A percentile compares a stretch with the other conserved stretches of the same genome.
phyloP scores from a whole-genome alignment of 30 jellyfish, hydroid and myxozoan species.

The Catostylus mosaicus region DNA sequence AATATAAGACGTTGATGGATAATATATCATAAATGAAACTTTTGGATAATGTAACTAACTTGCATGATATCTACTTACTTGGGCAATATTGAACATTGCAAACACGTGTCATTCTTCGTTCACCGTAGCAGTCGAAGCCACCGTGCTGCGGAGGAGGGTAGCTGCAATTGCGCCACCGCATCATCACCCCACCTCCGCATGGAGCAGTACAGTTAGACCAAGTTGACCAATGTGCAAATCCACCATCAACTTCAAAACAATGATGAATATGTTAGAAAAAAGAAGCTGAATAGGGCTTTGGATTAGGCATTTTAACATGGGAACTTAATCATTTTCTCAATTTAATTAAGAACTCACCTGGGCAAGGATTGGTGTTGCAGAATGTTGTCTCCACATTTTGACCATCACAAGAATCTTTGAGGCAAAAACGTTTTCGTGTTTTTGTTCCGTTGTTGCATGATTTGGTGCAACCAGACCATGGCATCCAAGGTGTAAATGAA shows the following conservation, averaged over 20 bases:
- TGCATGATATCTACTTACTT: too few relatives aligned
- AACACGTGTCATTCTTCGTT: background rate
- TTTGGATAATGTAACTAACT: too few relatives aligned
- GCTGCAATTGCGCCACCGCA: constrained; percentile 10
- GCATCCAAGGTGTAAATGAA: constrained; percentile 43
- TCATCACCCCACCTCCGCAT: constrained; percentile 57
- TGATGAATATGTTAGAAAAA: too few relatives aligned
- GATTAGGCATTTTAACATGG: too few relatives aligned
- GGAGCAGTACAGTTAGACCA: constrained; percentile 43
- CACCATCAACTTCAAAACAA: constrained; percentile 69
- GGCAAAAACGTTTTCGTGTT: constrained; percentile 27
- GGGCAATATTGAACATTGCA: constrained; percentile 45
- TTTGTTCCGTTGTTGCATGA: constrained; percentile 58
- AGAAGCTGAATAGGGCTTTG: too few relatives aligned
- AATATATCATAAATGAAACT: too few relatives aligned
- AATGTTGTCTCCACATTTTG: background rate
- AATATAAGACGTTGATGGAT: too few relatives aligned
- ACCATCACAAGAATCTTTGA: constrained; percentile 26
- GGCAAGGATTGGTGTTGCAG: constrained; percentile 52
- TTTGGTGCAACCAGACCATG: constrained; percentile 57
- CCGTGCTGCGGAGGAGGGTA: constrained; percentile 47
- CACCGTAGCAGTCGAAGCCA: constrained; percentile 54
- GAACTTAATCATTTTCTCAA: too few relatives aligned
- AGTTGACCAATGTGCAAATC: constrained; percentile 37
- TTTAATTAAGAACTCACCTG: constrained; percentile 43